These are phyloP conservation scores for Drosophila rellima DNA, from an alignment of 2,888 invertebrate genomes.

Conservation along the genomic window DNA sequence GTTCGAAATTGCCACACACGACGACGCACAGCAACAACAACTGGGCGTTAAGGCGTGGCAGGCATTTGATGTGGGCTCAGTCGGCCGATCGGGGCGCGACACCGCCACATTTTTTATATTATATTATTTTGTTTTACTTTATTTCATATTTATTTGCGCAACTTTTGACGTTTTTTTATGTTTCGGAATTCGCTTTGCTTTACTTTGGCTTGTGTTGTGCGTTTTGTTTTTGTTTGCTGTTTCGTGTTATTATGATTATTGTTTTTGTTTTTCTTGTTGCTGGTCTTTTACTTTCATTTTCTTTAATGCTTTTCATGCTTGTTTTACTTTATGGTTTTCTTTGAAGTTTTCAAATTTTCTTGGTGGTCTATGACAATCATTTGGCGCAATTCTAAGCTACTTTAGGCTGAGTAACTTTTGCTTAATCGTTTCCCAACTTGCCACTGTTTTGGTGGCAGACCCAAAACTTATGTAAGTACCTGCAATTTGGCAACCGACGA, in stretches of 20 bases:
- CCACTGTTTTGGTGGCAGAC: slow-evolving; percentile 11
- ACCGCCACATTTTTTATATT: slow-evolving; percentile 30
- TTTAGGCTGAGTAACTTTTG: slow-evolving; percentile 21
- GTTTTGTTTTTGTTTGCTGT: slow-evolving; percentile 27
- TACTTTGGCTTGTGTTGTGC: slow-evolving; percentile 29
- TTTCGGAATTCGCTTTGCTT: slow-evolving; percentile 45
- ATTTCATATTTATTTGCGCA: slow-evolving; percentile 41
- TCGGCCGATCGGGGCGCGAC: slow-evolving; percentile 31
- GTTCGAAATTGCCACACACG: slow-evolving; percentile 40
- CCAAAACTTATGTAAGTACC: slow-evolving; percentile 51
- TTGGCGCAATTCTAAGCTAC: slow-evolving; percentile 51
- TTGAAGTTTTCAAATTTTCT: slow-evolving; percentile 58
- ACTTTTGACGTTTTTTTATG: slow-evolving; percentile 65
- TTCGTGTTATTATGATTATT: slow-evolving; percentile 39
- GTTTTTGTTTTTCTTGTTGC: slow-evolving; percentile 30
- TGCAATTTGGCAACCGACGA: slow-evolving; percentile 50
- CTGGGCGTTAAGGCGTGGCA: slow-evolving; percentile 47
- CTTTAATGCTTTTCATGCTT: slow-evolving; percentile 43
- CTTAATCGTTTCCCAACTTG: slow-evolving; percentile 14
- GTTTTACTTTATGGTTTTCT: slow-evolving; percentile 37
- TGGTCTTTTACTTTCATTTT: slow-evolving; percentile 42
- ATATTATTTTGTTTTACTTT: slow-evolving; percentile 22
- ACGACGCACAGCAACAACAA: slow-evolving; percentile 27
- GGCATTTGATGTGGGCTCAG: slow-evolving; percentile 20
- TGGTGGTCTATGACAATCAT: slow-evolving; percentile 47